phyloP scores from a whole-genome alignment of 1,140 invertebrate genomes.

The Ganaspis sp. region DNA sequence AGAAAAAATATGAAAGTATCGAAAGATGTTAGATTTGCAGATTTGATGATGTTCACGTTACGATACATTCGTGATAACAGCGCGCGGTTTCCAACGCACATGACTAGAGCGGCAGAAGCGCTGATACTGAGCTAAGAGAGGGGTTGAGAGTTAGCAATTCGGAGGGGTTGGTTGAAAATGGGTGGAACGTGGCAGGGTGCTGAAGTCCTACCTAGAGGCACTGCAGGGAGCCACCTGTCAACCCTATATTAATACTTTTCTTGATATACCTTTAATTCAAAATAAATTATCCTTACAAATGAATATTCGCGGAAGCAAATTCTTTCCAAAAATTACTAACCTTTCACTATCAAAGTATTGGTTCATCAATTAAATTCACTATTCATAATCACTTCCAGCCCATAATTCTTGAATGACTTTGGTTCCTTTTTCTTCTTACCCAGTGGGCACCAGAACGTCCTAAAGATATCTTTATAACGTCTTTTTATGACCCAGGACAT shows the following conservation, averaged over 20 bases:
- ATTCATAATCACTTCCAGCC: too few species aligned
- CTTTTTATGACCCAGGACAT: too few species aligned
- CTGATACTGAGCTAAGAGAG: constrained; percentile 51
- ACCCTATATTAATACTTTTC: neutral
- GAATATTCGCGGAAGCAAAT: too few species aligned
- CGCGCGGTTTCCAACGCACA: constrained; percentile 48
- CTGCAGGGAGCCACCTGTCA: constrained; percentile 52
- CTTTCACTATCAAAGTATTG: too few species aligned
- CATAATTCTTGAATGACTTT: too few species aligned
- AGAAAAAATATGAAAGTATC: neutral
- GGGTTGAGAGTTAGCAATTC: constrained; percentile 52
- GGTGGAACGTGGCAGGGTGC: constrained; percentile 42
- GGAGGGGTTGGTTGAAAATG: constrained; percentile 47
- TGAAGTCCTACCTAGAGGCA: constrained; percentile 43
- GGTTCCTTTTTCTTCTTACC: too few species aligned
- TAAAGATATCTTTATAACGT: too few species aligned
- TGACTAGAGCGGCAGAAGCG: constrained; percentile 56
- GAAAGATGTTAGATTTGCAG: neutral
- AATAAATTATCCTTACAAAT: too few species aligned
- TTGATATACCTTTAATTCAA: neutral
- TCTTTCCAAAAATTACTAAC: too few species aligned
- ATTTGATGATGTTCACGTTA: neutral
- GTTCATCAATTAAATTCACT: too few species aligned
- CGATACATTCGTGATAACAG: constrained; percentile 13
- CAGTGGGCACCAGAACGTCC: too few species aligned